Conservation (phyloP, 2,113 vertebrate species). For the Notothenia rossii region DNA sequence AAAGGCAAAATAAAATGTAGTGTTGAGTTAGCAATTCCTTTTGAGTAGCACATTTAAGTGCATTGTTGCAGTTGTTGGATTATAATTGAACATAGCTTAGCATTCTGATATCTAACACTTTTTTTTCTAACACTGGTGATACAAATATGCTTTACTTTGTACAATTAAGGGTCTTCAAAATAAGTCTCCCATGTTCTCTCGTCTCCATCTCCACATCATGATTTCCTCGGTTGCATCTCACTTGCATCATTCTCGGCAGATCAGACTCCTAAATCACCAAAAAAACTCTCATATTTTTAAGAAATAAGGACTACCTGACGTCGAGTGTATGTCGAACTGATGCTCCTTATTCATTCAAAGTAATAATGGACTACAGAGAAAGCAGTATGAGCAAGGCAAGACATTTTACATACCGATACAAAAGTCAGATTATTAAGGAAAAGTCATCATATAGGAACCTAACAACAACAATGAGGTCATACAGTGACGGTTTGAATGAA, state of each 20-base stretch:
- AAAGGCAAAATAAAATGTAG: not conserved
- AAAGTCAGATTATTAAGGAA: not conserved
- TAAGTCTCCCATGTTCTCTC: not conserved
- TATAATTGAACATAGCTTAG: not conserved
- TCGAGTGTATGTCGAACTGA: not conserved
- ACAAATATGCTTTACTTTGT: not conserved
- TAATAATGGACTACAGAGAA: not conserved
- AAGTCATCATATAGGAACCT: too few relatives aligned
- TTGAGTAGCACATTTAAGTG: not conserved
- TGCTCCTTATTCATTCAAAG: not conserved
- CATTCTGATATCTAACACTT: not conserved
- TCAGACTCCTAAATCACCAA: constrained; percentile 6
- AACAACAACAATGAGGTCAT: not conserved
- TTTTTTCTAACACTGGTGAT: not conserved
- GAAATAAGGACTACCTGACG: constrained; percentile 1
- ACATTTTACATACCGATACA: not conserved
- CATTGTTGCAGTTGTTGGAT: not conserved
- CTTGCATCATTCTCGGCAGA: not conserved
- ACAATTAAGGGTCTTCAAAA: not conserved
- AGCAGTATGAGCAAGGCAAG: not conserved
- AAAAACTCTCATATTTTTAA: constrained; percentile 5
- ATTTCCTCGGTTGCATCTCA: constrained; percentile 18
- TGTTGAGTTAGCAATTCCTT: not conserved
- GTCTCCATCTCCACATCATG: not conserved
- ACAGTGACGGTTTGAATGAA: not conserved